Conservation (phyloP, 1,140 invertebrate species). For the Caenorhabditis briggsae region DNA sequence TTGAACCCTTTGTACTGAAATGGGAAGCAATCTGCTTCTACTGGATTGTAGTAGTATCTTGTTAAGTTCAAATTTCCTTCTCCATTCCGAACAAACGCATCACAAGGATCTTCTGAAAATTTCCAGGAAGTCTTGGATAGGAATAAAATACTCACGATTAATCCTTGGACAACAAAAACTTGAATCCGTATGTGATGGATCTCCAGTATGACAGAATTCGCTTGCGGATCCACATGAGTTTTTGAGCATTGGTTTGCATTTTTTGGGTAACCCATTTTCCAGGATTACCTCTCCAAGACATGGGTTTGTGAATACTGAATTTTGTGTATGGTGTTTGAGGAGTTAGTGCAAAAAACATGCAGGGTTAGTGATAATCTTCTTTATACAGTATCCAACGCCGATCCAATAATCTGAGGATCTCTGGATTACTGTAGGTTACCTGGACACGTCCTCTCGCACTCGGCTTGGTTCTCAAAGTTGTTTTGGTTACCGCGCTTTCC, state of each 20-base stretch:
- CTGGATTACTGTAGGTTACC: constrained; percentile 64
- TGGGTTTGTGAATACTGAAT: constrained; percentile 68
- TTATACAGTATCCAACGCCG: constrained; percentile 37
- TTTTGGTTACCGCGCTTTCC: constrained; percentile 89
- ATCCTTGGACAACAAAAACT: constrained; percentile 61
- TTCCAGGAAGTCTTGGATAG: background rate
- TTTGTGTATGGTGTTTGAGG: background rate
- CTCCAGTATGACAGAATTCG: constrained; percentile 63
- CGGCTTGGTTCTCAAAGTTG: constrained; percentile 85
- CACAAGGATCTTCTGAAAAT: constrained; percentile 60
- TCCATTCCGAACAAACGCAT: constrained; percentile 60
- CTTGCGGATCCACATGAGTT: constrained; percentile 42
- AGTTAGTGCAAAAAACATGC: constrained; percentile 11
- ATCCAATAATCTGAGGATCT: background rate
- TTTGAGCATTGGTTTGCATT: constrained; percentile 59
- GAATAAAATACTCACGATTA: constrained; percentile 49
- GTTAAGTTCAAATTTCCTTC: constrained; percentile 62
- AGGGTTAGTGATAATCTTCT: background rate
- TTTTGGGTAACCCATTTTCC: constrained; percentile 32
- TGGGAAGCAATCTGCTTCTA: constrained; percentile 64
- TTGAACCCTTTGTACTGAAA: constrained; percentile 65
- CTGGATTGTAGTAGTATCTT: constrained; percentile 67
- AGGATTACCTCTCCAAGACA: constrained; percentile 62
- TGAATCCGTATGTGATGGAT: constrained; percentile 8
- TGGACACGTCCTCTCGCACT: constrained; percentile 85